Conservation (phyloP, 2,797 vertebrate genomes). For the Sebastes alutus region DNA sequence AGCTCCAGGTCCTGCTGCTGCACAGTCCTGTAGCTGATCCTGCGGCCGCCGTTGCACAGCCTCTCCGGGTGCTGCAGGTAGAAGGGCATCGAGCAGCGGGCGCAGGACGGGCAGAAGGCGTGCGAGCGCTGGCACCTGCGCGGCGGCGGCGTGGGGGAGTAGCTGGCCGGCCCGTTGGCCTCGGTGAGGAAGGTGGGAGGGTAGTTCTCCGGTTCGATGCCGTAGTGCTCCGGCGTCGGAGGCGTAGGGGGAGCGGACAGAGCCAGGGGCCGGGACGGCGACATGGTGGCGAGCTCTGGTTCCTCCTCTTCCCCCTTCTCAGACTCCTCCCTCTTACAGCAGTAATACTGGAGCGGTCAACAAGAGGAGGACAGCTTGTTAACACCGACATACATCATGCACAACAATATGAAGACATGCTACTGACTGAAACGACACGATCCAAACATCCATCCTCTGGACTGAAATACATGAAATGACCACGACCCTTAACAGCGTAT, state of each 20-base stretch:
- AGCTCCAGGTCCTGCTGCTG: slow-evolving; percentile 88
- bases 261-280: slow-evolving; percentile 64
- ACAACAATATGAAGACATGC: background rate
- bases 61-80: slow-evolving; percentile 88
- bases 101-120: slow-evolving; percentile 88
- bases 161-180: slow-evolving; percentile 87
- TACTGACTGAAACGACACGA: background rate
- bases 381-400: background rate
- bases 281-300: slow-evolving; percentile 76
- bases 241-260: slow-evolving; percentile 66
- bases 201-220: slow-evolving; percentile 63
- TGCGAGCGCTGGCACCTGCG: slow-evolving; percentile 79
- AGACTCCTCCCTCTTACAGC: slow-evolving; percentile 93
- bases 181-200: slow-evolving; percentile 86
- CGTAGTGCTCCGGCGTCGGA: slow-evolving; percentile 64
- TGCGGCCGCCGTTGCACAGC: slow-evolving; percentile 87
- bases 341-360: slow-evolving; percentile 88
- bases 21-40: slow-evolving; percentile 87
- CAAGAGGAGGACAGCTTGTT: background rate
- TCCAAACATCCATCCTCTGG: background rate
- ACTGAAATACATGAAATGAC: background rate
- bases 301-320: slow-evolving; percentile 93
- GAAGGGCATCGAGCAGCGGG: slow-evolving; percentile 88
- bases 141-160: slow-evolving; percentile 79
- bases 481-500: too few relatives aligned